Conservation (phyloP, 92 coral and sea anemone species). For the Palythoa grandiflora region DNA sequence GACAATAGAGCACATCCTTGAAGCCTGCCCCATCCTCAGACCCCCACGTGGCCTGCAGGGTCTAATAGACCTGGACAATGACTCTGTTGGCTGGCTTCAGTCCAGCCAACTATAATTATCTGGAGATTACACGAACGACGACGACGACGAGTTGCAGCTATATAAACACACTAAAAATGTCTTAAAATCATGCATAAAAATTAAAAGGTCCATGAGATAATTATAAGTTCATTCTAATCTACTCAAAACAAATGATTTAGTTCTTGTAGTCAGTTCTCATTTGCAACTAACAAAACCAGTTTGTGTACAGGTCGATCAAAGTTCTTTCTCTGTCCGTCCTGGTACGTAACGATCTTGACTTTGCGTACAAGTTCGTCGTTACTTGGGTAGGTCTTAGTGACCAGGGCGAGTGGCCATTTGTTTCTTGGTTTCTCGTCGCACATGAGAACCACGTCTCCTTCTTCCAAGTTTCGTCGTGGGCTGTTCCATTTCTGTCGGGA, state of each 20-base stretch:
- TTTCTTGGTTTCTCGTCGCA: slow-evolving; percentile 17
- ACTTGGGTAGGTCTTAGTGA: slow-evolving; percentile 6
- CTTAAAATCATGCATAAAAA: background rate
- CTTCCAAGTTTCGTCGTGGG: slow-evolving; percentile 17
- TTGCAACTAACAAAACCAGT: slow-evolving; percentile 8
- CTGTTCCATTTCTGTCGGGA: background rate
- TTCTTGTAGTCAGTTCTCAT: slow-evolving; percentile 8
- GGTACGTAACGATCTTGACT: slow-evolving; percentile 13
- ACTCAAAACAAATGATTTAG: slow-evolving; percentile 4
- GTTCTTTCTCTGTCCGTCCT: slow-evolving; percentile 17
- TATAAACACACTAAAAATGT: background rate
- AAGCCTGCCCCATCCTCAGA: too few relatives aligned
- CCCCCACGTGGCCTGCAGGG: too few relatives aligned
- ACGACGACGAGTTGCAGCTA: background rate
- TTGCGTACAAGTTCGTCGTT: slow-evolving; percentile 6
- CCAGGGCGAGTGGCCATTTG: slow-evolving; percentile 19
- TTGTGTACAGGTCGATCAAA: slow-evolving; percentile 22
- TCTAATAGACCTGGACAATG: too few relatives aligned
- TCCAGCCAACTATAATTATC: too few relatives aligned
- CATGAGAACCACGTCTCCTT: slow-evolving; percentile 26
- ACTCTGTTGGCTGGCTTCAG: too few relatives aligned
- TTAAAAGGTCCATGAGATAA: background rate
- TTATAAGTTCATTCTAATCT: slow-evolving; percentile 5
- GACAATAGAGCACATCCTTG: too few relatives aligned
- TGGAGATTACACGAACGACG: too few relatives aligned